Evolutionary conservation across 2,113 vertebrate species (phyloP), one percentile per base, ranked within the genome.

Genomic region (Centropristis striata): DNA sequence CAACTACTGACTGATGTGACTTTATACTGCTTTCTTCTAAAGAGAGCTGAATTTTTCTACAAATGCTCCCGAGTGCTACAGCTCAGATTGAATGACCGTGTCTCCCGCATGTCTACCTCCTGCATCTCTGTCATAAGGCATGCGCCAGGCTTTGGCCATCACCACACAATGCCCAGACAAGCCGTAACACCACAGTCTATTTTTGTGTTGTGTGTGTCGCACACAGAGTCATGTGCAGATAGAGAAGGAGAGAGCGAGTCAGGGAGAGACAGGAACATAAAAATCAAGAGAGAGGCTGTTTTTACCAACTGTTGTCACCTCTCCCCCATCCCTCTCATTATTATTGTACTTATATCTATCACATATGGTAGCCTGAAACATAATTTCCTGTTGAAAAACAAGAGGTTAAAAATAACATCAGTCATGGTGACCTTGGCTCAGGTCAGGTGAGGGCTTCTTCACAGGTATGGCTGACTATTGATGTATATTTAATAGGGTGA

Each of bases 401-500:
- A 60, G 41, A 80, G 68, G 66, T 64, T 81, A 78, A 85, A 90
- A 91, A 86, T 86, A 91, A 84, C 85, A 67, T 64, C 70, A 69
- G 79, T 73, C 72, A 61, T 39, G 0, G 37, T 46, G 72, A 84
- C 80, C 72, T 88, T 88, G 83, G 75, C 86, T 80, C 82, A 82
- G 88, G 85, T 80, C 82, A 82, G 88, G 85, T 92, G 84, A 90
- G 70, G n/a, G 54, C 41, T 65, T 79, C 79, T 88, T 85, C 84
- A 83, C 84, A 86, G 80, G 84, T 88, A 80, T 28, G 57, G 21
- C 75, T 76, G 86, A 81, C 83, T 87, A 75, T 76, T 79, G 87
- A 95, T 93, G 90, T 88, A 94, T 94, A 88, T 94, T 95, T 94
- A 94, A 95, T 93, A 86, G 88, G 89, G 88, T 77, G 82, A 92